Evolutionary conservation across 2,797 vertebrate species (phyloP).

Genomic region (Labroides dimidiatus): DNA sequence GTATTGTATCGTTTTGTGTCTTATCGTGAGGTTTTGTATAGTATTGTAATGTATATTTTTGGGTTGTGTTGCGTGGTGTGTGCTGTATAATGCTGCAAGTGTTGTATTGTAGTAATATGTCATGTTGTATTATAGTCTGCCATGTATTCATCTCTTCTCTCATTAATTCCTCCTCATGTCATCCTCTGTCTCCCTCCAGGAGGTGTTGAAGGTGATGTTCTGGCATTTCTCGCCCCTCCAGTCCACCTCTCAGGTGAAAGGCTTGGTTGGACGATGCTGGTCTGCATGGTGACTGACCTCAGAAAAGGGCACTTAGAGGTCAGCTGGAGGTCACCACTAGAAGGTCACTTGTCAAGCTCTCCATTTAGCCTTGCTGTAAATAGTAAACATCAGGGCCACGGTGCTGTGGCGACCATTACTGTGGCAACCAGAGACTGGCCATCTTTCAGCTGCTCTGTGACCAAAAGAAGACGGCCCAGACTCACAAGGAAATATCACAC

Average conservation of each 20-base stretch:
- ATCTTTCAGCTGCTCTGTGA: constrained; percentile 80
- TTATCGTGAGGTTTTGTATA: too few relatives aligned
- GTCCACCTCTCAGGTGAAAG: constrained; percentile 79
- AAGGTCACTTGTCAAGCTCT: constrained; percentile 14
- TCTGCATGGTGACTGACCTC: constrained; percentile 83
- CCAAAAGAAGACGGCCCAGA: constrained; percentile 57
- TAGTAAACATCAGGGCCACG: constrained; percentile 50
- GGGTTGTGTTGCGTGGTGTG: too few relatives aligned
- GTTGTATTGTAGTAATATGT: too few relatives aligned
- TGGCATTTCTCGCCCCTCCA: constrained; percentile 78
- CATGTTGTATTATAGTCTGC: not conserved
- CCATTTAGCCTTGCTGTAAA: constrained; percentile 52
- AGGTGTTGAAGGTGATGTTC: constrained; percentile 55
- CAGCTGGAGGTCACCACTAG: constrained; percentile 75
- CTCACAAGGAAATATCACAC: constrained; percentile 43
- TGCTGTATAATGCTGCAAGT: too few relatives aligned
- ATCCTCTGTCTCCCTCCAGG: constrained; percentile 36
- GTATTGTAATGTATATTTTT: too few relatives aligned
- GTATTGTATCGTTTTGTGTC: too few relatives aligned
- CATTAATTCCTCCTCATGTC: not conserved
- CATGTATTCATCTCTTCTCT: too few relatives aligned
- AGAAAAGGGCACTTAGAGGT: constrained; percentile 75
- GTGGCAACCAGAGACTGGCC: constrained; percentile 79
- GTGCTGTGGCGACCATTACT: constrained; percentile 69
- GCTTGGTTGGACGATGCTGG: constrained; percentile 79